Evolutionary conservation across 2,888 invertebrate genomes (phyloP).

Genomic region (Argyra leucocephala): DNA sequence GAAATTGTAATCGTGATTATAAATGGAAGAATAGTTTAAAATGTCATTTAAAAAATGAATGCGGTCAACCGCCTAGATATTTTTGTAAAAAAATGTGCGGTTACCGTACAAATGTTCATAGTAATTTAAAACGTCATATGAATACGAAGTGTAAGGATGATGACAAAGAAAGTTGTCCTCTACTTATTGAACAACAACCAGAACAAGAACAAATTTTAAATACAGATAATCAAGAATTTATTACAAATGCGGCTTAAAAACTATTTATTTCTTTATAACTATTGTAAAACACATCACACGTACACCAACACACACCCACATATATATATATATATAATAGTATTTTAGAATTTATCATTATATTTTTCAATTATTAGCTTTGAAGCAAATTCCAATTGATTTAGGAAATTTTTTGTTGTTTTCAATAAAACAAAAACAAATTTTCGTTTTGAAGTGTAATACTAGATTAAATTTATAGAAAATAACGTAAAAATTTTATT

Average conservation of each 20-base stretch:
- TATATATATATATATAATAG: too few relatives aligned
- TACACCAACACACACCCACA: too few relatives aligned
- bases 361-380: too few relatives aligned
- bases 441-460: too few relatives aligned
- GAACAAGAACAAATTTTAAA: neutral
- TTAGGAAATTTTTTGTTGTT: too few relatives aligned
- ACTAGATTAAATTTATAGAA: too few relatives aligned
- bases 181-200: neutral
- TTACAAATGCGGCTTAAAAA: conserved; percentile 26
- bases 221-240: neutral
- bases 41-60: conserved; percentile 59
- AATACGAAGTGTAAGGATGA: conserved; percentile 42
- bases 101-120: conserved; percentile 44
- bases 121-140: conserved; percentile 43
- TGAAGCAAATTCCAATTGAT: too few relatives aligned
- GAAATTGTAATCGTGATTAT: conserved; percentile 62
- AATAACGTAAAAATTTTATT: too few relatives aligned
- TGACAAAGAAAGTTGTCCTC: conserved; percentile 33
- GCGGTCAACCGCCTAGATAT: conserved; percentile 50
- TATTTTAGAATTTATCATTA: too few relatives aligned
- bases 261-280: too few relatives aligned
- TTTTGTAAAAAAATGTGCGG: conserved; percentile 44
- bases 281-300: too few relatives aligned
- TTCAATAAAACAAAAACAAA: too few relatives aligned
- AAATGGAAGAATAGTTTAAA: conserved; percentile 63